phyloP scores from a whole-genome alignment of 2,797 vertebrate species.

The Odontamblyopus lacepedii region DNA sequence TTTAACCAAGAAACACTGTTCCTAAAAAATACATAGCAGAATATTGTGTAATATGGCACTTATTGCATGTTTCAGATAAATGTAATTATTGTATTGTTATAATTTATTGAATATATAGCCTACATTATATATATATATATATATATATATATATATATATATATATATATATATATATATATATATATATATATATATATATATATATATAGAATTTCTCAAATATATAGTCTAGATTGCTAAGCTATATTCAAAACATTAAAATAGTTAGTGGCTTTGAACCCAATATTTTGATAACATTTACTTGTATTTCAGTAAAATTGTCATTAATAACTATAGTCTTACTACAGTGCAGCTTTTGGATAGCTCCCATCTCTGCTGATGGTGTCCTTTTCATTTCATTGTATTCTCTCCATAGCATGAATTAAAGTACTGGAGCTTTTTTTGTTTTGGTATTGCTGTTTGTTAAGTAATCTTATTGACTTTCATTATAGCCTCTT shows the following conservation, averaged over 20 bases:
- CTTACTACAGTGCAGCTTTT: neutral
- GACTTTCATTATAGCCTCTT: slow-evolving; percentile 1
- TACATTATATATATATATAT: neutral
- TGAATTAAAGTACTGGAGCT: too few species aligned
- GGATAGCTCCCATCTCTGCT: neutral
- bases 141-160: too few species aligned
- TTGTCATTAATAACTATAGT: neutral
- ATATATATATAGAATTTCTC: neutral
- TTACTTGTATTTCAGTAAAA: neutral
- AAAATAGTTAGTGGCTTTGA: neutral
- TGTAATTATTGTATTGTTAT: too few species aligned
- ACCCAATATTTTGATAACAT: neutral
- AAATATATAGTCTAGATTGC: neutral
- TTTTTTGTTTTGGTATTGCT: neutral
- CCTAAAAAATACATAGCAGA: too few species aligned
- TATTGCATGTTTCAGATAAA: too few species aligned
- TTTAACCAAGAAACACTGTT: too few species aligned
- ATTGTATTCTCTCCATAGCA: neutral
- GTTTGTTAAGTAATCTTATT: slow-evolving; percentile 8
- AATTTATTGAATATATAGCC: neutral
- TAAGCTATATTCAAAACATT: neutral
- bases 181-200: too few species aligned
- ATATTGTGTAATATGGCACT: too few species aligned
- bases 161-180: too few species aligned
- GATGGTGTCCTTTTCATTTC: neutral